Conservation (phyloP, 2,888 invertebrate species). For the Caenorhabditis sp. region DNA sequence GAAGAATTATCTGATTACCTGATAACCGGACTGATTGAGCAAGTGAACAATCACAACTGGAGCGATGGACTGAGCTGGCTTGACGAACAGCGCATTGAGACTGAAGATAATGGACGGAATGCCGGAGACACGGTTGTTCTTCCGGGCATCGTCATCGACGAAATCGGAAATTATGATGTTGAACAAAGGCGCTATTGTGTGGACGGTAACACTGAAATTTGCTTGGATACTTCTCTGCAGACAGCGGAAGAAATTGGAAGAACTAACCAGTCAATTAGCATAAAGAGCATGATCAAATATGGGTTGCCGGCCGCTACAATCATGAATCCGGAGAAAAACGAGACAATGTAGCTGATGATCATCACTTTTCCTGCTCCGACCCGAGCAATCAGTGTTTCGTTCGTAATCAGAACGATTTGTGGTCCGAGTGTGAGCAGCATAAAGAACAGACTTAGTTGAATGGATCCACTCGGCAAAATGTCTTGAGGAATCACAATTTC, state of each 20-base stretch:
- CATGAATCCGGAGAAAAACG: constrained; percentile 73
- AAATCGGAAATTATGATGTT: constrained; percentile 82
- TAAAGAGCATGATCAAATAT: constrained; percentile 78
- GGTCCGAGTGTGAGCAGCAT: constrained; percentile 78
- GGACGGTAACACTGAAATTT: constrained; percentile 77
- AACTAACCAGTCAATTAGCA: constrained; percentile 79
- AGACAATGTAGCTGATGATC: constrained; percentile 68
- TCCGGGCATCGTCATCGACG: constrained; percentile 79
- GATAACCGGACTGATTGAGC: constrained; percentile 76
- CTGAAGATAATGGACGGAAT: constrained; percentile 81
- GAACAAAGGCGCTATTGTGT: constrained; percentile 80
- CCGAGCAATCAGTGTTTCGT: constrained; percentile 71
- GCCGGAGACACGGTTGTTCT: constrained; percentile 68
- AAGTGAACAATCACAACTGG: constrained; percentile 78
- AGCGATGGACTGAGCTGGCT: constrained; percentile 82
- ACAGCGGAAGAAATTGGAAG: no score
- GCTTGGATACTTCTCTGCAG: no score
- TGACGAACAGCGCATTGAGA: constrained; percentile 81
- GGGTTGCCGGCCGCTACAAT: constrained; percentile 72
- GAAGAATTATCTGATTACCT: constrained; percentile 65
- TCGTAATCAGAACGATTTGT: constrained; percentile 77
- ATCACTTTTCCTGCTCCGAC: constrained; percentile 74
- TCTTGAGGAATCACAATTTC: constrained; percentile 80
- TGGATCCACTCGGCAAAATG: constrained; percentile 78
- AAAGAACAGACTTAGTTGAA: constrained; percentile 78